Evolutionary conservation across 2,797 vertebrate species (phyloP).

Genomic region (Mus caroli): DNA sequence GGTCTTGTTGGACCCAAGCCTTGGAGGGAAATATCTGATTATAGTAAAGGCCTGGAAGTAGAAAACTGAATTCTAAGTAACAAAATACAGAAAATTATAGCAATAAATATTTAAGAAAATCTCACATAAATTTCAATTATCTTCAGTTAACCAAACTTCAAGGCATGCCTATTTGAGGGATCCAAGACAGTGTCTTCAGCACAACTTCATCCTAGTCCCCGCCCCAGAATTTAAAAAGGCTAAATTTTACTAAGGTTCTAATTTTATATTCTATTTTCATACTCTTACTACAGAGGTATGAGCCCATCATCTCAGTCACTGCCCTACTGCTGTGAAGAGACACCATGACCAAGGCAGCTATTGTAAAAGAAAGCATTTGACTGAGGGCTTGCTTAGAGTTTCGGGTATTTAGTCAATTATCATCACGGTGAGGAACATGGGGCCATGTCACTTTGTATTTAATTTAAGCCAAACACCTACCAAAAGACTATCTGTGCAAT

Average conservation of each 20-base stretch:
- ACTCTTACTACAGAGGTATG: background rate
- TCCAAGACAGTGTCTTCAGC: constrained; percentile 53
- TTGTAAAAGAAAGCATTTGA: background rate
- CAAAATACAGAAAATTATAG: background rate
- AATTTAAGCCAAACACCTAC: constrained; percentile 40
- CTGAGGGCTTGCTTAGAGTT: background rate
- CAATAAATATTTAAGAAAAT: constrained; percentile 36
- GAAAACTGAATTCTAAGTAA: constrained; percentile 1
- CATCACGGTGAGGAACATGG: background rate
- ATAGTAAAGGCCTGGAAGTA: background rate
- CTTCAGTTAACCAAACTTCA: constrained; percentile 30
- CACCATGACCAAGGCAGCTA: background rate
- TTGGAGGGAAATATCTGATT: background rate
- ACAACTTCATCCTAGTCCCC: constrained; percentile 19
- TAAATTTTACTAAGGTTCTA: constrained; percentile 1
- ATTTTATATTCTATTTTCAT: constrained; percentile 32
- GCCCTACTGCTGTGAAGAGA: background rate
- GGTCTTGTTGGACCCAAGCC: background rate
- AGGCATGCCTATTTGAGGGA: constrained; percentile 8
- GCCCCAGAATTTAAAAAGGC: constrained; percentile 1
- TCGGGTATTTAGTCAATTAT: background rate
- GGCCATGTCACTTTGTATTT: background rate
- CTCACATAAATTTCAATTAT: background rate
- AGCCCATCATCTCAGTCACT: background rate
- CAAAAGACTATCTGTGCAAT: constrained; percentile 11